A percentile compares a stretch with the other conserved stretches of the same genome.
Evolutionary conservation across 1,140 invertebrate species (phyloP).

Genomic region (Harpegnathos saltator): DNA sequence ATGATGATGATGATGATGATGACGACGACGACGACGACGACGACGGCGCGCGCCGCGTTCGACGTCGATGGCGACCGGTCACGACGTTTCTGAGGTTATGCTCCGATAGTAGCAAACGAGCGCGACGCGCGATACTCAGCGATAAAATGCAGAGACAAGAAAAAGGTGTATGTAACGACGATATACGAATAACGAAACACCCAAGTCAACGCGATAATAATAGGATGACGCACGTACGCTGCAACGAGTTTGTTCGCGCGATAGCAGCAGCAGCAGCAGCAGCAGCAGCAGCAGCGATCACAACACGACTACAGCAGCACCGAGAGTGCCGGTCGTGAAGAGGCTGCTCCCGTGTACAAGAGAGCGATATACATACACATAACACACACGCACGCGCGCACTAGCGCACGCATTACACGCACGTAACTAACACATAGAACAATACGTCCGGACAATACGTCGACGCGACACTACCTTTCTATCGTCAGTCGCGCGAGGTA

Average conservation of each 20-base stretch:
- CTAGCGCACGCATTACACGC: neutral
- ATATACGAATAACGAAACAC: neutral
- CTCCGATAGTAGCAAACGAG: neutral
- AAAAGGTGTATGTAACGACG: neutral
- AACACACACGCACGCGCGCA: neutral
- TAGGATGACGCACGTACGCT: neutral
- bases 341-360: neutral
- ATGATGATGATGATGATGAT: conserved; percentile 13
- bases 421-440: no score
- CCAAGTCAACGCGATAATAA: neutral
- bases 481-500: neutral
- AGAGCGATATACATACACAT: neutral
- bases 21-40: neutral
- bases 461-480: conserved; percentile 13
- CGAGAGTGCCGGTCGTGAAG: neutral
- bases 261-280: no score
- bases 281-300: no score
- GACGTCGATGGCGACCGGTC: conserved; percentile 18
- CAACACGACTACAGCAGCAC: neutral
- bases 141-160: no score
- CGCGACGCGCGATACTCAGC: neutral
- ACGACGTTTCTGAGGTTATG: conserved; percentile 2
- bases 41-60: neutral
- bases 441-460: neutral
- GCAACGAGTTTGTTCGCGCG: conserved; percentile 10